A percentile compares a stretch with the other conserved stretches of the same genome.
Conservation (phyloP, 2,113 vertebrate species). For the Oriolus oriolus region DNA sequence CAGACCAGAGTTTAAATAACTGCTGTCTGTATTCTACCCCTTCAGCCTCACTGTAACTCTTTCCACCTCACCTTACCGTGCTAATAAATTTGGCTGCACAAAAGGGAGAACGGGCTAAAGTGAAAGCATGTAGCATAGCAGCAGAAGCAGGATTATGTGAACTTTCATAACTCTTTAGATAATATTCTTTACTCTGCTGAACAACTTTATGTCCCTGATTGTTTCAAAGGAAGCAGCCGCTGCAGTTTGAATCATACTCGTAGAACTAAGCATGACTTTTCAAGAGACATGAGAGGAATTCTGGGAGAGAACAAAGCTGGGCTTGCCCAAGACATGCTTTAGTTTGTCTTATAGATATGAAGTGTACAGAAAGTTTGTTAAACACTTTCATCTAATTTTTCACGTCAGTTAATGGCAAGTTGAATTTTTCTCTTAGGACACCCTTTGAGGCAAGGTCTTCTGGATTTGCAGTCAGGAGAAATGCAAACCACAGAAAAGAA, state of each 20-base stretch:
- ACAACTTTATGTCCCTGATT: neutral
- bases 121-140: neutral
- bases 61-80: neutral
- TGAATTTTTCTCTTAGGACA: neutral
- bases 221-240: neutral
- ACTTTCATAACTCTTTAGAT: neutral
- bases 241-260: neutral
- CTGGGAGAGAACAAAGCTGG: neutral
- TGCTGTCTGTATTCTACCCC: neutral
- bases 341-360: neutral
- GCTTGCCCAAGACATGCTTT: neutral
- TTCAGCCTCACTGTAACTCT: neutral
- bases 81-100: neutral
- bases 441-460: neutral
- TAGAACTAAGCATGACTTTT: neutral
- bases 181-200: neutral
- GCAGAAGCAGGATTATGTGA: neutral
- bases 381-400: neutral
- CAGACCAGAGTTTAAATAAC: neutral
- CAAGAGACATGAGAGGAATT: neutral
- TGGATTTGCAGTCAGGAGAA: neutral
- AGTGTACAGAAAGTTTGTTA: neutral
- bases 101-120: neutral
- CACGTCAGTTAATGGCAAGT: neutral
- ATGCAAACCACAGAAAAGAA: neutral